phyloP scores from a whole-genome alignment of 2,797 vertebrate species.

The Tolypeutes matacus region DNA sequence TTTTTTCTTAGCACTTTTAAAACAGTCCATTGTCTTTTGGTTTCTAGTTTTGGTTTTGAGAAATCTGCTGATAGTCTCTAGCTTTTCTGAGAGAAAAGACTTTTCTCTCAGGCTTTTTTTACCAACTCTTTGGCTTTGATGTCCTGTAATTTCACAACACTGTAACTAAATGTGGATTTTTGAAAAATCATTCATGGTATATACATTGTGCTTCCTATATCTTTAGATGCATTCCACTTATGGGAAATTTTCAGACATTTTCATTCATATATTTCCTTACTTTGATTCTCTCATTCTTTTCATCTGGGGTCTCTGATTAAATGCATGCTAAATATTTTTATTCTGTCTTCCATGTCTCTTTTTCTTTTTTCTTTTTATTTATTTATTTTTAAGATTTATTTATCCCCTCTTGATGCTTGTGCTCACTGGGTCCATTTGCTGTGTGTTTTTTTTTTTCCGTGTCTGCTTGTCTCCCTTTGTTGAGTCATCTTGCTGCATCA shows the following conservation, averaged over 20 bases:
- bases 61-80: neutral
- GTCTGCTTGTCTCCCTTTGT: no score
- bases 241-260: neutral
- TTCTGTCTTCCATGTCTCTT: neutral
- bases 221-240: neutral
- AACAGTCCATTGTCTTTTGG: neutral
- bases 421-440: no score
- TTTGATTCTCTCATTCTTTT: neutral
- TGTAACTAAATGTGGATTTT: neutral
- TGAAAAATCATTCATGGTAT: neutral
- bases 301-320: neutral
- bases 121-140: neutral
- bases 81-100: no score
- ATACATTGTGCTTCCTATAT: neutral
- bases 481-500: no score
- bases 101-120: neutral
- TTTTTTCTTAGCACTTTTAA: neutral
- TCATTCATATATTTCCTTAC: neutral
- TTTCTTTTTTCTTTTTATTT: no score
- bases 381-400: no score
- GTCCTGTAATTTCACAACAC: neutral
- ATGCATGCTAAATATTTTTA: neutral
- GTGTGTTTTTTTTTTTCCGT: no score
- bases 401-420: no score
- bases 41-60: neutral